Evolutionary conservation across 2,888 invertebrate species (phyloP).

Genomic region (Agapetus fuscipes): DNA sequence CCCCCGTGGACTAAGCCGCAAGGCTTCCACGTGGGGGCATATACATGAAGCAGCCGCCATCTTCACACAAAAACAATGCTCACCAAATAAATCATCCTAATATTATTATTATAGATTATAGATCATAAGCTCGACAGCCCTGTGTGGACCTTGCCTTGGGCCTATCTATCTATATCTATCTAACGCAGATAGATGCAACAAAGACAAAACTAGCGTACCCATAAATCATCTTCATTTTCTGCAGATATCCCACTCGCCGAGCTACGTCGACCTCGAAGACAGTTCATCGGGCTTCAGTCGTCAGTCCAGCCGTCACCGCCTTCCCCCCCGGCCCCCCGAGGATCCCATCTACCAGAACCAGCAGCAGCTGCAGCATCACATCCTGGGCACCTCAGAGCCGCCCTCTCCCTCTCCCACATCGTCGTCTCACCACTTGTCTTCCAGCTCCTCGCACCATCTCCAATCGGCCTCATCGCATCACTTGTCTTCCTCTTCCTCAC

Average conservation of each 20-base stretch:
- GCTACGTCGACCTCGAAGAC: constrained; percentile 31
- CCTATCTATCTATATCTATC: no score
- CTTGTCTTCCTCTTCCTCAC: constrained; percentile 37
- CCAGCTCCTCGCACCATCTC: constrained; percentile 31
- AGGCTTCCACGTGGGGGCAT: no score
- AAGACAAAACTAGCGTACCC: no score
- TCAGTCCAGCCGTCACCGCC: constrained; percentile 35
- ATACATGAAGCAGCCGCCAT: no score
- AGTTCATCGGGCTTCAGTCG: constrained; percentile 40
- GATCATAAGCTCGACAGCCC: no score
- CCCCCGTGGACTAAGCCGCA: no score
- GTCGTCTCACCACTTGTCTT: constrained; percentile 23
- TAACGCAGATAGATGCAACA: no score
- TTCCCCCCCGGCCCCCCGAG: constrained; percentile 4
- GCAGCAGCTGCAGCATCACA: constrained; percentile 33
- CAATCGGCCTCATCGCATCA: constrained; percentile 36
- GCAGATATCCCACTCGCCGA: constrained; percentile 37
- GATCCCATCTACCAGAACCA: constrained; percentile 21
- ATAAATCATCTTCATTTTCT: no score
- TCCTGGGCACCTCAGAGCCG: constrained; percentile 14
- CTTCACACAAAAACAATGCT: no score
- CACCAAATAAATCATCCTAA: no score
- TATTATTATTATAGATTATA: no score
- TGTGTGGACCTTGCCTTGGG: no score
- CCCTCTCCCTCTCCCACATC: constrained; percentile 4